Base-by-base conservation (phyloP, 2,797 vertebrate species). In the Gallinago solitaria region DNA sequence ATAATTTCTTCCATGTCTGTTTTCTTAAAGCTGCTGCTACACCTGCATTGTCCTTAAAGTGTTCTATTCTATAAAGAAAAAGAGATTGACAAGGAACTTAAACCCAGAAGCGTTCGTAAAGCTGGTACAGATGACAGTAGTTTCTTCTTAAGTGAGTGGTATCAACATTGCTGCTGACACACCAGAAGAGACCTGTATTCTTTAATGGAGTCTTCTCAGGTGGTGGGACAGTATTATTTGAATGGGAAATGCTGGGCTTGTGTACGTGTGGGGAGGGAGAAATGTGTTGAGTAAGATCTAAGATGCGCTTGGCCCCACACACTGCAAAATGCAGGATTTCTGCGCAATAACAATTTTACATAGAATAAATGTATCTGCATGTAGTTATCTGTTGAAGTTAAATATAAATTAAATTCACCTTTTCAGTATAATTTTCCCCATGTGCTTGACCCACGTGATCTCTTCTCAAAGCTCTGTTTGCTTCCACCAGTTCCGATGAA, bases 1-100 rank as follows among this genome's bases (percentile, higher is more conserved):
- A 90, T 90, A 87, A 83, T 90, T 96, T 76, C 77, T 97, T 96
- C 95, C 73, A 48, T 4, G 19, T 87, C 74, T 88, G 19, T 61
- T 90, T 94, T 63, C 81, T 88, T 93, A 83, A 89, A 95, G 77
- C 10, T 57, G 61, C 65, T 33, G 4, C 35, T 84, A 43, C 3
- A 89, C 78, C 78, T 94, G 37, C 16, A 5, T 61, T 87, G 35
- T 63, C 60, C 18, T 77, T 47, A 67, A 39, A 3, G 1, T 48
- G 6, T 33, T 92, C 69, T 57, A 41, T 33, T 19, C 30, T 43
- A 32, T 65, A 64, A 57, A 51, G 45, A 64, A 33, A 41, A 64
- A 39, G 2, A 13, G 19, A 11, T 50, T 37, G 63, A 37, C 6
- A 13, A 7, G 45, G 65, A 6, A 57, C 30, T 9, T 39, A 19